Percentiles rank a stretch among this genome's conserved stretches.
Evolutionary conservation across 2,113 vertebrate species (phyloP).

Genomic region (Heliornis fulica): DNA sequence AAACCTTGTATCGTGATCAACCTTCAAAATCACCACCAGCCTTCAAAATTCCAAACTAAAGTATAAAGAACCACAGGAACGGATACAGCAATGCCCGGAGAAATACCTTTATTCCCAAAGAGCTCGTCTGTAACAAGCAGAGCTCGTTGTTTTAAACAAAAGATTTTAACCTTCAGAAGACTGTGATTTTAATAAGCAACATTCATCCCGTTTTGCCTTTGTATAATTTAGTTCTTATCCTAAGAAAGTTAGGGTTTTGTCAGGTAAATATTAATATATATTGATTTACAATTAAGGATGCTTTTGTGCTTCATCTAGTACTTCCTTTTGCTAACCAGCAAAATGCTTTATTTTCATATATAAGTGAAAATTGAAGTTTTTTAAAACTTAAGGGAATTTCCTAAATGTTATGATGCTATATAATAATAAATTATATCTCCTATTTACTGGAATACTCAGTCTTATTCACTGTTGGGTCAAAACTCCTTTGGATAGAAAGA

Average conservation of each 20-base stretch:
- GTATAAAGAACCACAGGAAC: constrained; percentile 26
- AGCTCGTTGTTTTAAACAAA: neutral
- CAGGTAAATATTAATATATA: neutral
- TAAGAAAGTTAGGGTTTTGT: neutral
- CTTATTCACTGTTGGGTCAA: neutral
- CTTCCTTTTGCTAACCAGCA: neutral
- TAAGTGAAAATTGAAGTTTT: neutral
- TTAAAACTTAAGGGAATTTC: neutral
- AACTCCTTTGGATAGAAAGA: neutral
- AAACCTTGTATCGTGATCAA: constrained; percentile 17
- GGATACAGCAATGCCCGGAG: neutral
- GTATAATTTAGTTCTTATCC: neutral
- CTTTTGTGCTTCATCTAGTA: neutral
- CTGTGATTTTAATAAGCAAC: neutral
- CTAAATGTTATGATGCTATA: neutral
- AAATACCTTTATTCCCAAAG: constrained; percentile 35
- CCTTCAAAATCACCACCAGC: constrained; percentile 31
- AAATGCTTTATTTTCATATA: neutral
- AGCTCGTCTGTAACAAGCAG: neutral
- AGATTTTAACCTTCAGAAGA: neutral
- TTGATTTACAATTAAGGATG: neutral
- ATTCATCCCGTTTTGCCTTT: neutral
- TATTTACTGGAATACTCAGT: neutral
- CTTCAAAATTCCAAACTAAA: constrained; percentile 20
- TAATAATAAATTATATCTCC: neutral